Percentiles rank a stretch among this genome's conserved stretches.
phyloP scores from a whole-genome alignment of 1,140 invertebrate genomes.

The Sipha flava region DNA sequence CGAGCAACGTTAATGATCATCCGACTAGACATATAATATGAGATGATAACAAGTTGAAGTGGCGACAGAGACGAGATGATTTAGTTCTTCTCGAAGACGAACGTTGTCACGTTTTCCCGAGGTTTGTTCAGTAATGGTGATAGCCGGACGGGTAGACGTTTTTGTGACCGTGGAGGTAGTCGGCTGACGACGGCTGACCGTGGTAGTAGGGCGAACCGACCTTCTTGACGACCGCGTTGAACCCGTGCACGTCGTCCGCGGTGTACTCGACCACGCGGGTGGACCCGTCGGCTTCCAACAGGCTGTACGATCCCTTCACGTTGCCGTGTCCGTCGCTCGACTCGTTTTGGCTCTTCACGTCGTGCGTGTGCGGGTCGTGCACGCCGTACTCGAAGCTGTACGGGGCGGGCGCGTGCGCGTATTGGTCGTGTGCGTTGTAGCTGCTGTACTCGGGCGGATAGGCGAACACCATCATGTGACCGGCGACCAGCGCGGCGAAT shows the following conservation, averaged over 20 bases:
- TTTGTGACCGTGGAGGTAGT: slow-evolving; percentile 29
- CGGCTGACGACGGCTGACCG: slow-evolving; percentile 25
- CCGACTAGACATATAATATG: too few species aligned
- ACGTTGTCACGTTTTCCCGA: too few species aligned
- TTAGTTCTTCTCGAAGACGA: too few species aligned
- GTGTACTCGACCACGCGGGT: slow-evolving; percentile 49
- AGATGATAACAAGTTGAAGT: too few species aligned
- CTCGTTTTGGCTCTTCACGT: slow-evolving; percentile 48
- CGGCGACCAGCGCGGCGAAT: too few species aligned
- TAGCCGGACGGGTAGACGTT: background rate
- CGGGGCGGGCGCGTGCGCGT: slow-evolving; percentile 40
- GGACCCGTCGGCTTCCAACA: slow-evolving; percentile 45
- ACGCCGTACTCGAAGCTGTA: slow-evolving; percentile 51
- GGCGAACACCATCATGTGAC: too few species aligned
- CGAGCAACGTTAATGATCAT: too few species aligned
- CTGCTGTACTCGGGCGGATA: too few species aligned
- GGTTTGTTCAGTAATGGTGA: background rate
- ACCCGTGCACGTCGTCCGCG: slow-evolving; percentile 42
- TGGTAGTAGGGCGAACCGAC: background rate
- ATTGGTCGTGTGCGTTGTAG: too few species aligned
- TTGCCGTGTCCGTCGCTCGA: slow-evolving; percentile 45
- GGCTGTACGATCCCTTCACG: slow-evolving; percentile 48
- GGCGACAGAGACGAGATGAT: too few species aligned
- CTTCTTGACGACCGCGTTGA: slow-evolving; percentile 37
- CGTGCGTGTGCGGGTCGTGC: slow-evolving; percentile 47